Base-by-base conservation (phyloP, 2,113 vertebrate genomes). In the Brachypteracias leptosomus region DNA sequence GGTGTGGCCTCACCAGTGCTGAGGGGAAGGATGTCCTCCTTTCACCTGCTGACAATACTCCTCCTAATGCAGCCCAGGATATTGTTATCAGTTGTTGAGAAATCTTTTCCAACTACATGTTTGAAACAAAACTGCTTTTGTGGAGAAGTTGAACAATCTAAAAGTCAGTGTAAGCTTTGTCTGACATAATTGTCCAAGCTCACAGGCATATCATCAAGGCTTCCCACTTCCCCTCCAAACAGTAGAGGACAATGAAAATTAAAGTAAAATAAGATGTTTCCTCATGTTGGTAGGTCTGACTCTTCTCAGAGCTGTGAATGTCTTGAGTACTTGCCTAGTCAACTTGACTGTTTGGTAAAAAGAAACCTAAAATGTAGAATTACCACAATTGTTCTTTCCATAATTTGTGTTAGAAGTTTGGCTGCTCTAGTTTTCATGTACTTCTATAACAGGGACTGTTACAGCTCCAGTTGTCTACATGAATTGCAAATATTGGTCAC, bases 331-430 rank as follows among this genome's bases (percentile, higher is more conserved):
- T 14, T 74, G 18, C 25, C 19, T 63, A 44, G 12, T n/a, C 73
- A 44, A 3, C n/a, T 88, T 92, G 54, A 61, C 10, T n/a, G 6
- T 55, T 67, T 38, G 16, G 5, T 63, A 46, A 79, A 29, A 65
- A 63, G 42, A 65, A 75, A 62, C 13, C 6, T 67, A 35, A 85
- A 83, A 75, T 79, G 79, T 82, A 63, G n/a, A 67, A 71, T 81
- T 63, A 17, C 15, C 6, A 1, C 47, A 52, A 24, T 28, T 63
- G 0, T 0, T 63, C 89, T 88, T 38, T 2, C 46, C 21, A 3
- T 88, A 22, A 75, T 83, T 90, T 72, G 14, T 42, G 5, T 51
- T 83, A 51, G 31, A 86, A 67, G 7, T 72, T 68, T 68, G 29
- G 5, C 67, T 89, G 22, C 26, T 91, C 38, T 83, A 11, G 22